Conservation (phyloP, 92 coral and sea anemone species). For the Phenganax stokvisi region DNA sequence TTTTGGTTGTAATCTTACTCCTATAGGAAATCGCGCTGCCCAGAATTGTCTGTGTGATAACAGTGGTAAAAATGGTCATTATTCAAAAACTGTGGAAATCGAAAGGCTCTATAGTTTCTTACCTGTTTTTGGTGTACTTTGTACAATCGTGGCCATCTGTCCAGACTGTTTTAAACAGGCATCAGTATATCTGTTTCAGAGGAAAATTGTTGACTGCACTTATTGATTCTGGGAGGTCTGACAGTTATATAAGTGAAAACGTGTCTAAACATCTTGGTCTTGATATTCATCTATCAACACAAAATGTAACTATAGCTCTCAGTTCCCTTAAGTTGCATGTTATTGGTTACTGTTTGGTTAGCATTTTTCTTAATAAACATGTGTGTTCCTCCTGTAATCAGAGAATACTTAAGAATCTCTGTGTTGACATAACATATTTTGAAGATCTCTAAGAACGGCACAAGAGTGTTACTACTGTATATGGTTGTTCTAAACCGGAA, state of each 20-base stretch:
- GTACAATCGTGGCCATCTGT: slow-evolving; percentile 26
- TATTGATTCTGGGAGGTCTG: slow-evolving; percentile 26
- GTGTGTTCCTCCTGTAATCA: no score
- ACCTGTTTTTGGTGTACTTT: not conserved
- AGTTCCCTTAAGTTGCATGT: slow-evolving; percentile 27
- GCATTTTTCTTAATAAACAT: not conserved
- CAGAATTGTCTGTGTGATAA: slow-evolving; percentile 24
- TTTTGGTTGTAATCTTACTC: slow-evolving; percentile 18
- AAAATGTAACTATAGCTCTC: not conserved
- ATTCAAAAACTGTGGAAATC: slow-evolving; percentile 26
- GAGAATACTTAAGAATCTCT: no score
- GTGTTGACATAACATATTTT: no score
- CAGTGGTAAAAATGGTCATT: slow-evolving; percentile 34
- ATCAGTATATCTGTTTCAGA: not conserved
- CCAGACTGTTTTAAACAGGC: slow-evolving; percentile 31
- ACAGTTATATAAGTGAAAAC: slow-evolving; percentile 1
- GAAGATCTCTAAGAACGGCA: no score
- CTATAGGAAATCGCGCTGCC: slow-evolving; percentile 24
- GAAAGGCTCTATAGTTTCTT: slow-evolving; percentile 3
- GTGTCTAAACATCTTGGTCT: slow-evolving; percentile 14
- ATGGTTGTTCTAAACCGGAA: no score
- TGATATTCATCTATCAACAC: not conserved
- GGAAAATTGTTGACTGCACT: slow-evolving; percentile 21
- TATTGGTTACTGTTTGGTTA: slow-evolving; percentile 8
- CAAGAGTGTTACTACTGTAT: no score